Evolutionary conservation across 2,888 invertebrate genomes (phyloP).

Genomic region (Philonicus albiceps): DNA sequence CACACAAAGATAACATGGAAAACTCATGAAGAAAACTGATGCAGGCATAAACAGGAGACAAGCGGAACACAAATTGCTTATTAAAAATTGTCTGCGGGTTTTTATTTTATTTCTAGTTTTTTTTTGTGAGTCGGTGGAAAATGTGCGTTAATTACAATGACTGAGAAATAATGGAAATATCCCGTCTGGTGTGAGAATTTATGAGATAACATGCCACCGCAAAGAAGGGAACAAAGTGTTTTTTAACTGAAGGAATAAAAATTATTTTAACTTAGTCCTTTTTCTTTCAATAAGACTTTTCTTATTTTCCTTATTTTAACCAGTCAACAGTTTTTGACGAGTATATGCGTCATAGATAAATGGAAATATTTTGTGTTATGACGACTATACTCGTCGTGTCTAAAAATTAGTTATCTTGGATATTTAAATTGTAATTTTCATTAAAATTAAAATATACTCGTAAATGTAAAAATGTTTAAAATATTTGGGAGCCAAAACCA

Average conservation of each 20-base stretch:
- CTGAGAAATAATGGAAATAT: not conserved
- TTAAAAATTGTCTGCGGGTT: conserved; percentile 9
- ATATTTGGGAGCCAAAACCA: no score
- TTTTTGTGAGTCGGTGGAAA: conserved; percentile 1
- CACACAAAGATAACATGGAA: not conserved
- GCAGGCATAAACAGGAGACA: conserved; percentile 61
- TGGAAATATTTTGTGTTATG: no score
- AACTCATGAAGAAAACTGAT: conserved; percentile 39
- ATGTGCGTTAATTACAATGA: conserved; percentile 18
- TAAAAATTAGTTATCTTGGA: no score
- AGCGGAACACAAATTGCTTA: conserved; percentile 61
- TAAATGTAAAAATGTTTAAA: no score
- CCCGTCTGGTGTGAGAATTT: not conserved
- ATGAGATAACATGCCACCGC: not conserved
- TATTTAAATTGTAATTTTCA: no score
- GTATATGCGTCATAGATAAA: no score
- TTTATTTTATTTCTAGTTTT: not conserved
- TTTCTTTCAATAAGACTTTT: no score
- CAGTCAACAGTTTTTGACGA: no score
- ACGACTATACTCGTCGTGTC: no score
- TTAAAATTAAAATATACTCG: no score
- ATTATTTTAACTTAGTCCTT: no score
- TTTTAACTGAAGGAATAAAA: not conserved
- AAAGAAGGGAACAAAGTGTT: not conserved
- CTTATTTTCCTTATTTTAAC: no score